Evolutionary conservation across 2,113 vertebrate genomes (phyloP), one percentile per base, ranked within the genome.

Genomic region (Circaetus cinerascens): DNA sequence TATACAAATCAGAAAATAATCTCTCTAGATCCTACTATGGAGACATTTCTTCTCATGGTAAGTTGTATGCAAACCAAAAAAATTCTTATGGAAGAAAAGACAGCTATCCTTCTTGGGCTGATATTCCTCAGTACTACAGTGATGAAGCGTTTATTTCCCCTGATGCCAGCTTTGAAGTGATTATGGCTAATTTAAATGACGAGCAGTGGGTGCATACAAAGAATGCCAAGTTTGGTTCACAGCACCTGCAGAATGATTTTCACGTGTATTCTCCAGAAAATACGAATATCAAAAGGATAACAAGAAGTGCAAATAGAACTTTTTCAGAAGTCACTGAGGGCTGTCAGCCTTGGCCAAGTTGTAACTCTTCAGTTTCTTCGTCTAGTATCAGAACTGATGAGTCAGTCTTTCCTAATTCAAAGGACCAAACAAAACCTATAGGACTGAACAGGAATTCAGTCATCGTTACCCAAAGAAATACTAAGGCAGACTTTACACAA

Each of bases 1-100:
- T 97, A 32, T 95, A 96, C 82, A 94, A 90, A 75, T 95, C 97
- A 5, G 96, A 97, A 78, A 98, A 95, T 57, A 97, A 96, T 73
- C 94, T 96, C 80, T 86, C 96, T 48, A 94, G 94, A 55, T 85
- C 97, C 63, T 97, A 81, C 86, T 96, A 79, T 8, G 97, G 96
- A 72, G 95, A 95, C 72, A 74, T 86, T 64, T 95, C 93, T 89
- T 87, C 95, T 91, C 93, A 26, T 74, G 86, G 94, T 66, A 96
- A 86, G 73, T 85, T 95, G 45, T 96, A 96, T 43, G 93, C 66
- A 84, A 95, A 93, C 72, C 71, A 66, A 69, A 97, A 93, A 34
- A 96, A 66, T 91, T 80, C 90, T 94, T 87, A 95, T 57, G 90
- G 85, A 68, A 97, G 55, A 92, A 94, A 81, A 83, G 95, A 97